phyloP scores from a whole-genome alignment of 2,888 invertebrate genomes.

The Craniophora ligustri region DNA sequence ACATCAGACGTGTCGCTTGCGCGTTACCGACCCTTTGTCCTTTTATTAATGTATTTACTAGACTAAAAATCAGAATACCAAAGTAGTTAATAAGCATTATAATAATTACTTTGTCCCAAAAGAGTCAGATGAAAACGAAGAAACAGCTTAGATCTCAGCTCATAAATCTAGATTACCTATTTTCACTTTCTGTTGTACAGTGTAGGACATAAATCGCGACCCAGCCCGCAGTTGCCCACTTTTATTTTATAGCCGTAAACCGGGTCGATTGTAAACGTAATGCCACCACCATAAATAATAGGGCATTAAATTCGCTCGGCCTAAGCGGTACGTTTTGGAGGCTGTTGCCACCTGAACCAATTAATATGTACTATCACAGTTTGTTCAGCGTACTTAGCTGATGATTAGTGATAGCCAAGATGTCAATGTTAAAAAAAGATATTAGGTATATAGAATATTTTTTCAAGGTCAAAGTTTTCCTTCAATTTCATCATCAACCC shows the following conservation, averaged over 20 bases:
- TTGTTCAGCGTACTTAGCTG: slow-evolving; percentile 19
- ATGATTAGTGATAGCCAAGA: slow-evolving; percentile 14
- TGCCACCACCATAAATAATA: slow-evolving; percentile 58
- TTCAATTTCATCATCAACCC: no score
- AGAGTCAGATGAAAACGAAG: no score
- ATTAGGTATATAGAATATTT: no score
- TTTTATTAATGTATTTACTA: no score
- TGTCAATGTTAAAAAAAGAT: background rate
- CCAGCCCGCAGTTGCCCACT: slow-evolving; percentile 30
- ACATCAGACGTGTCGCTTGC: no score
- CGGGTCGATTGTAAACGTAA: slow-evolving; percentile 51
- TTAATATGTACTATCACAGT: slow-evolving; percentile 58
- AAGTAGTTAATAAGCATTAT: no score
- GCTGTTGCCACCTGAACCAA: slow-evolving; percentile 76
- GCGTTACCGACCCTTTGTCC: no score
- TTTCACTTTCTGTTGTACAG: slow-evolving; percentile 9
- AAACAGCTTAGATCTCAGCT: no score
- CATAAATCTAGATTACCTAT: slow-evolving; percentile 12
- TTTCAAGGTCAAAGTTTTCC: no score
- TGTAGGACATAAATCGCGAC: slow-evolving; percentile 19
- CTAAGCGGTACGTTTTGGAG: slow-evolving; percentile 58
- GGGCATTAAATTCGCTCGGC: slow-evolving; percentile 58
- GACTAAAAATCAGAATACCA: no score
- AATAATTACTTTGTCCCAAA: no score
- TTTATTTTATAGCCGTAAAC: slow-evolving; percentile 47